Evolutionary conservation across 2,113 vertebrate species (phyloP).

Genomic region (pig (Sus scrofa)): T2T-Sscrofa CM000824.6:142331501-142332000

Average conservation of each 20-base stretch:
- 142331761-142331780: background rate
- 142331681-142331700: background rate
- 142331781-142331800: background rate
- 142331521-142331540: no score
- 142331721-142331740: background rate
- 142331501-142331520: background rate
- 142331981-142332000: background rate
- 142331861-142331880: rapidly evolving
- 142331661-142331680: background rate
- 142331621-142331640: background rate
- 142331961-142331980: background rate
- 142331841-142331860: rapidly evolving
- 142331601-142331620: rapidly evolving
- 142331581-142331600: background rate
- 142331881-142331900: background rate
- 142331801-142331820: background rate
- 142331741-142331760: background rate
- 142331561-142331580: rapidly evolving
- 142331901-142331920: background rate
- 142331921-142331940: background rate
- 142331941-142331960: background rate
- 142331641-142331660: background rate
- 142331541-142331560: background rate
- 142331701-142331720: rapidly evolving
- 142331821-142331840: background rate